Evolutionary conservation across 2,113 vertebrate genomes (phyloP).

Genomic region (Lipophrys pholis): DNA sequence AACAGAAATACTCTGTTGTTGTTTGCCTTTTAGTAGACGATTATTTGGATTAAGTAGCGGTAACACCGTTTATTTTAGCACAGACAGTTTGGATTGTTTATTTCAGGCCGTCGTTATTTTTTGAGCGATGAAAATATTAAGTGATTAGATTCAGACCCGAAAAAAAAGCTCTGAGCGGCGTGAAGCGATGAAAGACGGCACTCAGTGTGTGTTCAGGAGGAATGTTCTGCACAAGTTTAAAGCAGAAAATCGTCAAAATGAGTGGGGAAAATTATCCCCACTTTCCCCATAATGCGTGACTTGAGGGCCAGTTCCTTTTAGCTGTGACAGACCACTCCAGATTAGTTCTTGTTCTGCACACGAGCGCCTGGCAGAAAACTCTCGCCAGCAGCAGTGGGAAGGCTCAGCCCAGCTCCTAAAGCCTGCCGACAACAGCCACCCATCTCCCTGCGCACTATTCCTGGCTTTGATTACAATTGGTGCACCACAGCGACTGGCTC

Average conservation of each 20-base stretch:
- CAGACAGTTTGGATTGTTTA: background rate
- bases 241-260: slow-evolving; percentile 32
- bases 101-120: background rate
- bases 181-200: slow-evolving; percentile 7
- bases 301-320: slow-evolving; percentile 52
- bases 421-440: slow-evolving; percentile 66
- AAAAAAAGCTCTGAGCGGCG: background rate
- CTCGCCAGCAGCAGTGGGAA: slow-evolving; percentile 61
- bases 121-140: background rate
- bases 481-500: slow-evolving; percentile 54
- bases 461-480: slow-evolving; percentile 69
- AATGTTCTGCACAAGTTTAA: slow-evolving; percentile 10
- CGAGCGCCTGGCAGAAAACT: slow-evolving; percentile 60
- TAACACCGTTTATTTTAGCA: background rate
- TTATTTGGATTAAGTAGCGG: background rate
- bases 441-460: slow-evolving; percentile 46
- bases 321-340: slow-evolving; percentile 65
- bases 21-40: background rate
- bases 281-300: slow-evolving; percentile 51
- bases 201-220: background rate
- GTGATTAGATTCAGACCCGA: background rate
- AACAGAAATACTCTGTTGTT: background rate
- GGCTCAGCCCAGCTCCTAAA: slow-evolving; percentile 63
- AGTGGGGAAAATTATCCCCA: slow-evolving; percentile 29
- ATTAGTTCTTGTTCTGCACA: slow-evolving; percentile 76